phyloP scores from a whole-genome alignment of 2,797 vertebrate species.

The Enteromius argenteus region DNA sequence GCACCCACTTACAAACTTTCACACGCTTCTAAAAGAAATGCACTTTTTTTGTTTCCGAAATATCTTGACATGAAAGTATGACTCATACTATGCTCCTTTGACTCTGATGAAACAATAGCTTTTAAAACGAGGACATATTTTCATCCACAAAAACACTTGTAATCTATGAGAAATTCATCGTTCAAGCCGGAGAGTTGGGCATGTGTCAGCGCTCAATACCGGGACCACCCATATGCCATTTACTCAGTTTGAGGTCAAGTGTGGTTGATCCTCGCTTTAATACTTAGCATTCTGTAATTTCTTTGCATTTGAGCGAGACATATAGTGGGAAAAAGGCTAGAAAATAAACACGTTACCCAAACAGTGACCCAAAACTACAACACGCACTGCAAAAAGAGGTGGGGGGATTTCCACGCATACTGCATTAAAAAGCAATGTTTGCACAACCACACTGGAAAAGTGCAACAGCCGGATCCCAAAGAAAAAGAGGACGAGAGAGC shows the following conservation, averaged over 20 bases:
- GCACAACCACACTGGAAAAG: conserved; percentile 42
- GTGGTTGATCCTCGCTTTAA: conserved; percentile 20
- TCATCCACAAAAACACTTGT: conserved; percentile 44
- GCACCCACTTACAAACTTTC: conserved; percentile 9
- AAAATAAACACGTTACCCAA: conserved; percentile 51
- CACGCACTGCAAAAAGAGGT: conserved; percentile 37
- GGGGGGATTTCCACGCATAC: conserved; percentile 22
- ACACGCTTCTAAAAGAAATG: conserved; percentile 20
- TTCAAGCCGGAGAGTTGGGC: conserved; percentile 7
- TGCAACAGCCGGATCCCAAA: conserved; percentile 10
- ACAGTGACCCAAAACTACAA: conserved; percentile 58
- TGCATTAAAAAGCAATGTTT: conserved; percentile 40
- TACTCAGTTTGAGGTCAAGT: conserved; percentile 5
- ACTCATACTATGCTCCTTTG: neutral
- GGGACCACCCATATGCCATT: neutral
- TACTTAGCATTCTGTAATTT: conserved; percentile 35
- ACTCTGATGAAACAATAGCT: conserved; percentile 19
- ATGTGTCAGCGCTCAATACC: neutral
- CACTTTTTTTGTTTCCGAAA: conserved; percentile 9
- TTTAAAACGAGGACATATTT: conserved; percentile 18
- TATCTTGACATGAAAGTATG: conserved; percentile 22
- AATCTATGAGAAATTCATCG: conserved; percentile 10
- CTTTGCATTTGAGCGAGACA: conserved; percentile 38
- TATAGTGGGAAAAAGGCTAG: conserved; percentile 35
- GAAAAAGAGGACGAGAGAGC: conserved; percentile 9